These are phyloP conservation scores for Cygnus olor DNA, from an alignment of 2,797 vertebrate species.

Conservation along the genomic window DNA sequence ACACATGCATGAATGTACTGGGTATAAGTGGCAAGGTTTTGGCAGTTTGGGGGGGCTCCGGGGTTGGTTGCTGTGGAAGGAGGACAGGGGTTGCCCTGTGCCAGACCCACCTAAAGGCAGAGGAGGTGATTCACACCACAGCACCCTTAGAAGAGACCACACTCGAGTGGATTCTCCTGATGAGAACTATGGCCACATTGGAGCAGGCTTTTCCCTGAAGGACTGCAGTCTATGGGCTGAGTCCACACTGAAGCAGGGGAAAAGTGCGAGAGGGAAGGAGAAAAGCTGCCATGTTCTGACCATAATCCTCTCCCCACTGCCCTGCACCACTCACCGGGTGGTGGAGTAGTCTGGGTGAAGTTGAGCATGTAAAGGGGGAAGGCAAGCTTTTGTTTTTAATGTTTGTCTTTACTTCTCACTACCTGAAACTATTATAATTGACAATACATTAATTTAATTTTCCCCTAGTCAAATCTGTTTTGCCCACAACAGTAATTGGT, in stretches of 20 bases:
- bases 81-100: background rate
- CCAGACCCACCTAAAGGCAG: background rate
- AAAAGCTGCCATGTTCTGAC: background rate
- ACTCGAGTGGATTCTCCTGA: background rate
- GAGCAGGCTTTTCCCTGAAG: background rate
- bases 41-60: background rate
- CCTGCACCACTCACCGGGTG: background rate
- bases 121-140: background rate
- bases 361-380: accelerated
- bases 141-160: background rate
- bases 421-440: background rate
- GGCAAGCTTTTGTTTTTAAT: background rate
- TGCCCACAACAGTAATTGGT: background rate
- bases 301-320: background rate
- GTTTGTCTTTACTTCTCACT: background rate
- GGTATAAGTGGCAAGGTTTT: background rate
- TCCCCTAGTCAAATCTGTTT: background rate
- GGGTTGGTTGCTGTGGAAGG: background rate
- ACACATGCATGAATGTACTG: background rate
- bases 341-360: background rate
- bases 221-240: background rate
- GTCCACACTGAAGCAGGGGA: background rate
- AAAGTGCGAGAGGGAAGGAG: background rate
- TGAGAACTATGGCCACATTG: too few species aligned
- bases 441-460: background rate